phyloP scores from a whole-genome alignment of 2,888 invertebrate species.

The Cheilosia soror region DNA sequence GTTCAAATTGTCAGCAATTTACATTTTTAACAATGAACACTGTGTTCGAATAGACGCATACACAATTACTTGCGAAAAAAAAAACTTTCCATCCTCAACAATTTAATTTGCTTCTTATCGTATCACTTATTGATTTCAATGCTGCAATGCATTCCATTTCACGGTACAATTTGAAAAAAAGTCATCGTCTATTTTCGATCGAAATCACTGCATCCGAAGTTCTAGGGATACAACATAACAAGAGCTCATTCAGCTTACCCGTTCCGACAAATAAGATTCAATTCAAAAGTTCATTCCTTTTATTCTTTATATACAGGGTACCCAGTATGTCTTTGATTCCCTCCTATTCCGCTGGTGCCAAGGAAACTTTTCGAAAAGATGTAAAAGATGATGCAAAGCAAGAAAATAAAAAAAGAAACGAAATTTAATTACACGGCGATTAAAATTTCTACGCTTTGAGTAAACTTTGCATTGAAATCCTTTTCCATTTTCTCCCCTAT shows the following conservation, averaged over 20 bases:
- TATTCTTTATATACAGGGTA: neutral
- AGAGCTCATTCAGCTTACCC: neutral
- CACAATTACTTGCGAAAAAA: too few species aligned
- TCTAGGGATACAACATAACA: constrained; percentile 14
- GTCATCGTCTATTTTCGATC: constrained; percentile 4
- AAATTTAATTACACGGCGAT: constrained; percentile 35
- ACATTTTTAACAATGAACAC: too few species aligned
- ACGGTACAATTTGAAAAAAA: constrained; percentile 1
- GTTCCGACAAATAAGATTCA: constrained; percentile 1
- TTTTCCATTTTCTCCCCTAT: neutral
- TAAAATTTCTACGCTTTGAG: constrained; percentile 38
- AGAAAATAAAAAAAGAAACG: neutral
- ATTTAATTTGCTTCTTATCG: constrained; percentile 53
- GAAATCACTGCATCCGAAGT: neutral
- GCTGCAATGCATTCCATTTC: neutral
- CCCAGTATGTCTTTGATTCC: neutral
- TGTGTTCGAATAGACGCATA: too few species aligned
- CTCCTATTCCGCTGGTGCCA: neutral
- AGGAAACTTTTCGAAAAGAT: constrained; percentile 13
- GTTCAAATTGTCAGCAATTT: too few species aligned
- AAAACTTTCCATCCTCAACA: constrained; percentile 9
- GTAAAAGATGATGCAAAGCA: constrained; percentile 8
- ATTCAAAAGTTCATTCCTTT: constrained; percentile 27
- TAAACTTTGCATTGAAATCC: constrained; percentile 32
- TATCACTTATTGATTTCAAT: constrained; percentile 28